phyloP scores from a whole-genome alignment of 1,140 invertebrate genomes.

The Leucophenga varia region DNA sequence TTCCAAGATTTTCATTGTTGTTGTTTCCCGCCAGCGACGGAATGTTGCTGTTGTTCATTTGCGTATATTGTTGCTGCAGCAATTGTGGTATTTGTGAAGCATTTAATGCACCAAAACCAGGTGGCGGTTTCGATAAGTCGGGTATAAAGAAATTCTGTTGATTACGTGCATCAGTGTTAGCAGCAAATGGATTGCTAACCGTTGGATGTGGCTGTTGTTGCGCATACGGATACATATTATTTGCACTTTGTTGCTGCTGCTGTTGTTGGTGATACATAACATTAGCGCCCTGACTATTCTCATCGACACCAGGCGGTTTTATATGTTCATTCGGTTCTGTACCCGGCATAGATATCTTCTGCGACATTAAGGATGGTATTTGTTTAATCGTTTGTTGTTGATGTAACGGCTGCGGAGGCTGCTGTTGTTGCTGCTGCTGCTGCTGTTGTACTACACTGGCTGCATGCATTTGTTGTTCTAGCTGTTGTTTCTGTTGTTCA shows the following conservation, averaged over 20 bases:
- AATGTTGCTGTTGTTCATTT: conserved; percentile 12
- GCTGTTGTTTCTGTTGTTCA: conserved; percentile 75
- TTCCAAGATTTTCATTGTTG: conserved; percentile 1
- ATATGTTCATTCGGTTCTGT: conserved; percentile 23
- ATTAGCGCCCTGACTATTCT: neutral
- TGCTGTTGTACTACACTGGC: conserved; percentile 36
- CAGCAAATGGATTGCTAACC: neutral
- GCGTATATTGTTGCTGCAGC: conserved; percentile 24
- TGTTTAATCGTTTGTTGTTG: neutral
- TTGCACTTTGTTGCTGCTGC: neutral
- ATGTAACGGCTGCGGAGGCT: conserved; percentile 5
- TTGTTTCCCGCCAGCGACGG: neutral
- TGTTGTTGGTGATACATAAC: neutral
- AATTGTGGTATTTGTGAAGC: conserved; percentile 15
- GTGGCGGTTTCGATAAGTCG: conserved; percentile 83
- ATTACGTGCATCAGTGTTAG: conserved; percentile 41
- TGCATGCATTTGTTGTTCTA: conserved; percentile 67
- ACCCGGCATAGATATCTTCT: conserved; percentile 22
- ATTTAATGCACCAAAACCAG: conserved; percentile 66
- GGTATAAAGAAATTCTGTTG: conserved; percentile 64
- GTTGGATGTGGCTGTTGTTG: conserved; percentile 18
- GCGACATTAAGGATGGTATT: conserved; percentile 17
- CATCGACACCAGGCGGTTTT: conserved; percentile 8
- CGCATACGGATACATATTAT: conserved; percentile 7
- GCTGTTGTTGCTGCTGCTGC: conserved; percentile 22